These are phyloP conservation scores for Poecilia picta DNA, from an alignment of 2,797 vertebrate genomes.

Conservation along the genomic window DNA sequence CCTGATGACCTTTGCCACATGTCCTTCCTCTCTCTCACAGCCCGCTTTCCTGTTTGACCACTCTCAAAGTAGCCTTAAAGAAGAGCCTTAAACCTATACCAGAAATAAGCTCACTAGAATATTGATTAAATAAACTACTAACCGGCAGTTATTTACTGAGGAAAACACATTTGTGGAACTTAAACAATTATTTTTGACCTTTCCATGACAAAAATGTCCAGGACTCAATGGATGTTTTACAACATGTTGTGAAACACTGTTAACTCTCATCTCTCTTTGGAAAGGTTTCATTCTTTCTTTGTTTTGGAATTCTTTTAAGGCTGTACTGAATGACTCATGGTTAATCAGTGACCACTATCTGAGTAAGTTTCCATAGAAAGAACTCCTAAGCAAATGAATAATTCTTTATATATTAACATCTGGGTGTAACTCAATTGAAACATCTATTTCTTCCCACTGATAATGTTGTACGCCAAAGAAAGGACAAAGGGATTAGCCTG, in stretches of 20 bases:
- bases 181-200: background rate
- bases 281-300: slow-evolving; percentile 7
- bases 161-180: background rate
- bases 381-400: slow-evolving; percentile 3
- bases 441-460: background rate
- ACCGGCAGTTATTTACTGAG: background rate
- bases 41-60: too few species aligned
- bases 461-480: background rate
- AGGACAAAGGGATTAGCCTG: background rate
- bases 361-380: slow-evolving; percentile 27
- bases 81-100: too few species aligned
- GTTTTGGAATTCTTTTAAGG: background rate
- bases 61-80: too few species aligned
- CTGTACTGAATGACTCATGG: background rate
- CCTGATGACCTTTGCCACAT: too few species aligned
- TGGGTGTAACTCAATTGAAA: background rate
- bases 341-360: slow-evolving; percentile 50
- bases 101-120: background rate
- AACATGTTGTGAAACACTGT: background rate
- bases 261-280: background rate
- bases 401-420: background rate
- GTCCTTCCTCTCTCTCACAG: too few species aligned
- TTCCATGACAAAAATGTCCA: background rate
- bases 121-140: background rate
- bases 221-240: background rate